Percentiles rank a stretch among this genome's conserved stretches.
Evolutionary conservation across 2,888 invertebrate genomes (phyloP).

Genomic region (Microplitis deprimator): DNA sequence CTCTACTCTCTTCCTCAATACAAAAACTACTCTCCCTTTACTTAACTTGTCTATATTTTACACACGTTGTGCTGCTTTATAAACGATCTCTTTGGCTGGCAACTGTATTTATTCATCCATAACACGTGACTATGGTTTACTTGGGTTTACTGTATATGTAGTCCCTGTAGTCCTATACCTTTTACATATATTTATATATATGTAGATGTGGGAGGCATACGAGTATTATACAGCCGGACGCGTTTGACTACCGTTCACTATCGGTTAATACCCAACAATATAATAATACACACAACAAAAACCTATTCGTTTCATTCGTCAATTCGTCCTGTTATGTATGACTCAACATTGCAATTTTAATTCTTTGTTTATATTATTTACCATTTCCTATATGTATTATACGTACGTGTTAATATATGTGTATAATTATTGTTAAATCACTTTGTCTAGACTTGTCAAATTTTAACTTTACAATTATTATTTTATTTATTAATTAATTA

Average conservation of each 20-base stretch:
- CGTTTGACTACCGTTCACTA: slow-evolving; percentile 1
- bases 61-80: slow-evolving; percentile 15
- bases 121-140: slow-evolving; percentile 36
- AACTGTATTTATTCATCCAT: slow-evolving; percentile 55
- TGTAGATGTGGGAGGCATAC: slow-evolving; percentile 12
- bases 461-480: no score
- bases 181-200: slow-evolving; percentile 8
- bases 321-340: neutral
- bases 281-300: neutral
- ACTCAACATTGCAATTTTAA: neutral
- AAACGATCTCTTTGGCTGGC: slow-evolving; percentile 16
- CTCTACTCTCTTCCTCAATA: neutral
- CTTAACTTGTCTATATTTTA: slow-evolving; percentile 3
- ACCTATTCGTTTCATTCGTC: neutral
- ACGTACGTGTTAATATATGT: no score
- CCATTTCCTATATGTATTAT: neutral
- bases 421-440: no score
- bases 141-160: neutral
- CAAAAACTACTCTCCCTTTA: slow-evolving; percentile 3
- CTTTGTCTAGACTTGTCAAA: no score
- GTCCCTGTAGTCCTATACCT: neutral
- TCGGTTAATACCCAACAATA: neutral
- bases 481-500: no score
- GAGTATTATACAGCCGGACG: slow-evolving; percentile 14
- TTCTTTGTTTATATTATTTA: neutral